These are phyloP conservation scores for Listrodromus nycthemerus DNA, from an alignment of 2,888 invertebrate species.

Conservation along the genomic window DNA sequence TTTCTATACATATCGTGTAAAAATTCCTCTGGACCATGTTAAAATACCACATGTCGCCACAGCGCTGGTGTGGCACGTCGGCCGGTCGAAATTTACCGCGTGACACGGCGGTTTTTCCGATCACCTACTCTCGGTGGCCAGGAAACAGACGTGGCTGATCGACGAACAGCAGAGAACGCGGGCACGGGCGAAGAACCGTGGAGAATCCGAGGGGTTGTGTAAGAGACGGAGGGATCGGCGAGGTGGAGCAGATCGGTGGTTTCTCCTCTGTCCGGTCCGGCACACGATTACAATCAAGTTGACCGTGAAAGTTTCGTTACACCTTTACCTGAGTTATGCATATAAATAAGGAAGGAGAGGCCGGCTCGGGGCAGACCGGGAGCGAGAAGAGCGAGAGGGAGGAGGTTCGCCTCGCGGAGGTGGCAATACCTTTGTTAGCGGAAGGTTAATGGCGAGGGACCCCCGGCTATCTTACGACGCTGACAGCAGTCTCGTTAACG, in stretches of 20 bases:
- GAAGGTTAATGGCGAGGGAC: constrained; percentile 80
- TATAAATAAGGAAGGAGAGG: constrained; percentile 81
- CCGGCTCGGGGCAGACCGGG: constrained; percentile 70
- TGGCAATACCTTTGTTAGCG: constrained; percentile 82
- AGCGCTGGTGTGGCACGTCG: too few relatives aligned
- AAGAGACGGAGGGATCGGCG: constrained; percentile 18
- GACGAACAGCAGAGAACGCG: background rate
- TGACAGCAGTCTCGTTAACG: constrained; percentile 82
- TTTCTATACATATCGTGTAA: too few relatives aligned
- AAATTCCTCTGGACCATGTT: background rate
- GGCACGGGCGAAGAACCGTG: background rate
- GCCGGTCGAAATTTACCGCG: too few relatives aligned
- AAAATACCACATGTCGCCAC: background rate
- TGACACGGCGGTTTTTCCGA: too few relatives aligned
- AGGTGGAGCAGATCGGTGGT: constrained; percentile 20
- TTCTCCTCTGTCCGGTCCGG: constrained; percentile 31
- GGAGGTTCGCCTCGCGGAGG: constrained; percentile 72
- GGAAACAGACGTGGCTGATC: too few relatives aligned
- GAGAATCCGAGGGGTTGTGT: constrained; percentile 36
- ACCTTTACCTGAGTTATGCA: constrained; percentile 82
- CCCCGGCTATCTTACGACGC: constrained; percentile 80
- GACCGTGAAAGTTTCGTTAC: constrained; percentile 82
- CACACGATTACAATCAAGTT: constrained; percentile 72
- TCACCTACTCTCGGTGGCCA: background rate
- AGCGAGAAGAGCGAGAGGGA: constrained; percentile 43